Evolutionary conservation across 1,140 invertebrate genomes (phyloP), one percentile per base, ranked within the genome.

Genomic region (Pseudomyrmex pallidus): DNA sequence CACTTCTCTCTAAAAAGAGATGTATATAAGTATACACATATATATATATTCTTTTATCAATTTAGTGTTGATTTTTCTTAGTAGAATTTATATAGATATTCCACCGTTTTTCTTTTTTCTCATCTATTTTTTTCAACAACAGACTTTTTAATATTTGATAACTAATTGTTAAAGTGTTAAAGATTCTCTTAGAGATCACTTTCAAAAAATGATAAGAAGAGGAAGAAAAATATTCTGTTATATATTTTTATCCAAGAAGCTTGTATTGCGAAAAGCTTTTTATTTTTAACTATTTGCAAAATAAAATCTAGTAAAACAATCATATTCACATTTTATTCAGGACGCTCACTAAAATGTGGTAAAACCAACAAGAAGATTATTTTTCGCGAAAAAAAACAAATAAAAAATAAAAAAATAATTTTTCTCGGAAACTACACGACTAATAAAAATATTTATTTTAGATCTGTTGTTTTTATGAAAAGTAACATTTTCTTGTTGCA

Each of bases 231-330:
- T 15, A 66, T 76, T 64, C 35, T 66, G 74, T 66, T 66, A 66
- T 76, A 54, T 66, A 35, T 48, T 66, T 54, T n/a, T 10, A 66
- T 76, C 13, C n/a, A 20, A 66, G 35, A 66, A 66, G 15, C 48
- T 76, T 76, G n/a, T 52, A 35, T 64, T 64, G 74, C 52, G 25
- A 64, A 66, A 66, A 54, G 74, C 62, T 54, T 54, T 77, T 1
- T 48, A 77, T 77, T 77, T 77, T 77, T 77, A 77, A 77, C 62
- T 54, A 54, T 77, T 77, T 77, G 74, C 67, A 77, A 77, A 74
- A 74, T 56, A 61, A 74, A 77, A 77, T 67, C 74, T 77, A 54
- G 66, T 77, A 67, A 77, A 77, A 52, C 48, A 67, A 77, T 77
- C 64, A 77, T 35, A 35, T 77, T 77, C 50, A 77, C 35, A 35